A percentile compares a stretch with the other conserved stretches of the same genome.
Evolutionary conservation across 2,113 vertebrate genomes (phyloP).

Genomic region (Onychorhynchus coronatus): DNA sequence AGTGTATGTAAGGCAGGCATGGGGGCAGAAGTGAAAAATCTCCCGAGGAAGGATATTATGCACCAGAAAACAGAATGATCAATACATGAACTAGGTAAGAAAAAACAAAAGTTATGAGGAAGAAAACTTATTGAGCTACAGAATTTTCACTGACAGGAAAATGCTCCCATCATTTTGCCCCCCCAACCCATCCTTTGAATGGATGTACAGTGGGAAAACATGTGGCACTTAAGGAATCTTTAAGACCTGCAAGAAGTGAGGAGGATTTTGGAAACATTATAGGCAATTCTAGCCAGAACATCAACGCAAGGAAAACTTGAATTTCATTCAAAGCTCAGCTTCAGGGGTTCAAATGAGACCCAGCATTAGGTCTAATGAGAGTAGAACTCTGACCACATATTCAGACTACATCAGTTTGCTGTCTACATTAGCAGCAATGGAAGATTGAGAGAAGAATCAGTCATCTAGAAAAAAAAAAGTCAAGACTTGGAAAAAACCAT

Average conservation of each 20-base stretch:
- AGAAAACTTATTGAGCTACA: neutral
- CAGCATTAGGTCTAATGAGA: neutral
- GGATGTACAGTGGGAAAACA: neutral
- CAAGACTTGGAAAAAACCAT: neutral
- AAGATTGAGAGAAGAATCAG: neutral
- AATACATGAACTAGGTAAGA: neutral
- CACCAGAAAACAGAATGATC: neutral
- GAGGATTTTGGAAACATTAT: neutral
- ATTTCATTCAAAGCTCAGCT: neutral
- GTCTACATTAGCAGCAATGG: neutral
- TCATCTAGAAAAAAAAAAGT: neutral
- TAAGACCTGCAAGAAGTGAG: neutral
- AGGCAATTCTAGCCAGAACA: neutral
- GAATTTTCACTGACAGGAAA: neutral
- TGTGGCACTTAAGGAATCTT: neutral
- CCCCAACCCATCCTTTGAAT: neutral
- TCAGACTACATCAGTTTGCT: neutral
- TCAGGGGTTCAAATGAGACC: neutral
- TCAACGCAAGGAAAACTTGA: neutral
- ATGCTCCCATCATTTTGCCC: neutral
- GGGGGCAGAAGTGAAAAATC: neutral
- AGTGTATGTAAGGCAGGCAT: neutral
- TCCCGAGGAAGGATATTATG: neutral
- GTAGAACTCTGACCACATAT: neutral
- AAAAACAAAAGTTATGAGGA: neutral